Evolutionary conservation across 1,140 invertebrate genomes (phyloP).

Genomic region (Rhagoletis pomonella): DNA sequence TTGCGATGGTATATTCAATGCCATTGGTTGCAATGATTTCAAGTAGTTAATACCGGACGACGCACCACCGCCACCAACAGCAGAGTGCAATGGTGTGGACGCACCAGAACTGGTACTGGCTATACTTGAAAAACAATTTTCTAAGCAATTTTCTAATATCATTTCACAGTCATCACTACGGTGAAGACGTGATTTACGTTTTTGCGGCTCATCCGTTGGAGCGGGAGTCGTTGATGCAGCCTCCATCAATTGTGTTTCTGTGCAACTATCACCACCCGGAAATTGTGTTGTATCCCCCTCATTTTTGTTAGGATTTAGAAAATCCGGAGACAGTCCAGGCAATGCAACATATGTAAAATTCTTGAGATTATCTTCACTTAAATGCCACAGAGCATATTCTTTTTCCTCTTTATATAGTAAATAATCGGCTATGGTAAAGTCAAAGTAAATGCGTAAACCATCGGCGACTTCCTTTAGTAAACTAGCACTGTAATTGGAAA

Average conservation of each 20-base stretch:
- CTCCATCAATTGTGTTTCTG: neutral
- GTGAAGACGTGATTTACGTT: constrained; percentile 57
- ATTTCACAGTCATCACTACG: constrained; percentile 58
- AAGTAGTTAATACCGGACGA: constrained; percentile 52
- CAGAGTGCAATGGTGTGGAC: constrained; percentile 71
- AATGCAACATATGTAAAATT: constrained; percentile 63
- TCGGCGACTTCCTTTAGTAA: constrained; percentile 91
- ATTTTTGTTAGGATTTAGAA: constrained; percentile 59
- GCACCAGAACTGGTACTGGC: constrained; percentile 76
- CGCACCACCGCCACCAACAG: constrained; percentile 7
- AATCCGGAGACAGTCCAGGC: constrained; percentile 65
- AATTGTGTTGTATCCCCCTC: constrained; percentile 16
- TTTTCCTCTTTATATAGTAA: constrained; percentile 88
- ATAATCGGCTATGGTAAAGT: constrained; percentile 86
- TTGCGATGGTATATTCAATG: constrained; percentile 60
- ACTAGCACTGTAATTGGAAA: constrained; percentile 61
- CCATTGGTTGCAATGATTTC: constrained; percentile 55
- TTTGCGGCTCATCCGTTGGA: constrained; percentile 54
- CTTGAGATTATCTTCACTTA: constrained; percentile 65
- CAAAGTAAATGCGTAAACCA: constrained; percentile 91
- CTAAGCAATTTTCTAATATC: constrained; percentile 51
- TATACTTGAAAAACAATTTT: constrained; percentile 63
- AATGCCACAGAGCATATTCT: constrained; percentile 77
- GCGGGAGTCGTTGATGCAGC: neutral
- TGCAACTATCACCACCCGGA: constrained; percentile 1